Evolutionary conservation across 2,797 vertebrate species (phyloP), one percentile per base, ranked within the genome.

Genomic region (Sebastes variabilis): DNA sequence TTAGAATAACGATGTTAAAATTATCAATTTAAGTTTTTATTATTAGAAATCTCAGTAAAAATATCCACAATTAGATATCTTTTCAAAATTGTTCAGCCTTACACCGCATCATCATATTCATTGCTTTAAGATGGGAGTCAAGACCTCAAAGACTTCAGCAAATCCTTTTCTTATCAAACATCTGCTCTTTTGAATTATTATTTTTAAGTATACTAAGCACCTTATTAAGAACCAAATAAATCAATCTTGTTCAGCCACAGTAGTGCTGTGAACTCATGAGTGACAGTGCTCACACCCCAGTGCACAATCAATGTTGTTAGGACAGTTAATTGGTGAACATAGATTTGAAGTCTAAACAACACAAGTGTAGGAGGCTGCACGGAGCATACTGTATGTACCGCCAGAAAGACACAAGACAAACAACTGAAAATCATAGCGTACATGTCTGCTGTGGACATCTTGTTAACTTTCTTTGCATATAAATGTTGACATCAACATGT

Each of bases 351-450:
- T 54, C 1, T n/a, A n/a, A 34, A 29, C 27, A 54, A 52, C 24
- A 22, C 8, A 14, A 1, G 22, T 29, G 24, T 29, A 34, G 25
- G 18, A 0, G 2, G 30, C 14, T 3, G 8, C 22, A 14, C 10
- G 13, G 27, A 64, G 54, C 24, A 16, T 46, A 46, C 6, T n/a
- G 7, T 59, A 29, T 72, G 16, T 72, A 32, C 12, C 0, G 11
- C 7, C 29, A 61, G 56, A 61, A 46, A 69, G 5, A 62, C 30
- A 55, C n/a, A 10, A 29, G 6, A 27, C 16, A n/a, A 9, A 66
- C 42, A 55, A 52, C 20, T 52, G 49, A 1, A 46, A 46, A 9
- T n/a, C 18, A n/a, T 0, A 52, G 49, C 20, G n/a, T 52, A n/a
- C 49, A n/a, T 52, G 8, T 34, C 27, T 34, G 6, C 11, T 25